phyloP scores from a whole-genome alignment of 2,113 vertebrate genomes.

The Jaculus jaculus region DNA sequence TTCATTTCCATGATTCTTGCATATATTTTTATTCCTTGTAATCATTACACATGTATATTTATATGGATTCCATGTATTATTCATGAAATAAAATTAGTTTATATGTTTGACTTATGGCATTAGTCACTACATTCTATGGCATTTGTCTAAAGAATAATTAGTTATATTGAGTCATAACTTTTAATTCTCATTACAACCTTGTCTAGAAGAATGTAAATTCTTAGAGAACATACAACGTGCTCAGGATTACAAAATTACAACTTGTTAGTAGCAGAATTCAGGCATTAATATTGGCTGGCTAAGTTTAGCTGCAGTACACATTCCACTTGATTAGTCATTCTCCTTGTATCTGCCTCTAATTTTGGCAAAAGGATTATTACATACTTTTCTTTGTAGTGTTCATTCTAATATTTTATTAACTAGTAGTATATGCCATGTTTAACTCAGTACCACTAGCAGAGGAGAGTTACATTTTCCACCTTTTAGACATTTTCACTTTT shows the following conservation, averaged over 20 bases:
- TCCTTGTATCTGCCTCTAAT: not conserved
- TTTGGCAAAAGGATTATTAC: not conserved
- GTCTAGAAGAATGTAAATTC: not conserved
- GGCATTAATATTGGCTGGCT: not conserved
- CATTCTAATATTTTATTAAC: not conserved
- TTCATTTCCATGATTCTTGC: slow-evolving; percentile 34
- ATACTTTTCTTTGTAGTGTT: slow-evolving; percentile 18
- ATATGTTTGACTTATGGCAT: not conserved
- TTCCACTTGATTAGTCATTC: not conserved
- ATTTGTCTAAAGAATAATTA: not conserved
- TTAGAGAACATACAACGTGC: not conserved
- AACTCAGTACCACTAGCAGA: not conserved
- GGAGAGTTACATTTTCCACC: not conserved
- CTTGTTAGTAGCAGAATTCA: not conserved
- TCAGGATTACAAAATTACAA: not conserved
- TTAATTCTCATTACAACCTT: not conserved
- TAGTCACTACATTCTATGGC: not conserved
- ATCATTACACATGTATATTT: not conserved
- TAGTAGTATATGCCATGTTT: not conserved
- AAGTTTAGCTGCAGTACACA: not conserved
- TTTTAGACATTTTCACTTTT: not conserved
- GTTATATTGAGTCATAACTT: not conserved
- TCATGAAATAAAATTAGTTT: slow-evolving; percentile 38
- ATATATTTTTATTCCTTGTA: slow-evolving; percentile 1
- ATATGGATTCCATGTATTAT: not conserved